phyloP scores from a whole-genome alignment of 1,140 invertebrate genomes.

The Caerostris extrusa region DNA sequence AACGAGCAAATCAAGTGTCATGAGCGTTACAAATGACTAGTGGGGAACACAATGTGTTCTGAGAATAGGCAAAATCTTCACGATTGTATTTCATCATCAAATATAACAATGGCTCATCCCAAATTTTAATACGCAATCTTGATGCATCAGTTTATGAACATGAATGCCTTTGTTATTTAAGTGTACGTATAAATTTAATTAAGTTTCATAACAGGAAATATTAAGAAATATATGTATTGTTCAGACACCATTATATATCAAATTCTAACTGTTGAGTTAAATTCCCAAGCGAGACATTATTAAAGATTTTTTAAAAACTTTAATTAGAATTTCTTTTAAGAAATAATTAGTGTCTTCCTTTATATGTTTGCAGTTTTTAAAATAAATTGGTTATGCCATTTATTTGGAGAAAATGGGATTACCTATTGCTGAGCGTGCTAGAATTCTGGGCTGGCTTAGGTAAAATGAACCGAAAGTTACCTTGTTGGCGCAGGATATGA shows the following conservation, averaged over 20 bases:
- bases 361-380: too few species aligned
- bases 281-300: neutral
- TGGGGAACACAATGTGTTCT: neutral
- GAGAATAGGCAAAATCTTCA: neutral
- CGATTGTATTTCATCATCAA: neutral
- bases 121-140: neutral
- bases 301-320: too few species aligned
- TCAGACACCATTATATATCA: neutral
- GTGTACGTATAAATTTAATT: neutral
- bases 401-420: too few species aligned
- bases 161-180: slow-evolving; percentile 19
- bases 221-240: neutral
- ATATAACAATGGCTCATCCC: neutral
- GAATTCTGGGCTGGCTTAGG: too few species aligned
- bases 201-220: neutral
- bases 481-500: too few species aligned
- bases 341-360: too few species aligned
- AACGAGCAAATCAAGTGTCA: neutral
- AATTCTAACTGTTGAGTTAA: neutral
- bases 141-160: neutral
- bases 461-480: too few species aligned
- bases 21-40: neutral
- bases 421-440: too few species aligned
- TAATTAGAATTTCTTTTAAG: too few species aligned
- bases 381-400: too few species aligned